Base-by-base conservation (phyloP, 2,797 vertebrate species). In the Aldrovandia affinis region DNA sequence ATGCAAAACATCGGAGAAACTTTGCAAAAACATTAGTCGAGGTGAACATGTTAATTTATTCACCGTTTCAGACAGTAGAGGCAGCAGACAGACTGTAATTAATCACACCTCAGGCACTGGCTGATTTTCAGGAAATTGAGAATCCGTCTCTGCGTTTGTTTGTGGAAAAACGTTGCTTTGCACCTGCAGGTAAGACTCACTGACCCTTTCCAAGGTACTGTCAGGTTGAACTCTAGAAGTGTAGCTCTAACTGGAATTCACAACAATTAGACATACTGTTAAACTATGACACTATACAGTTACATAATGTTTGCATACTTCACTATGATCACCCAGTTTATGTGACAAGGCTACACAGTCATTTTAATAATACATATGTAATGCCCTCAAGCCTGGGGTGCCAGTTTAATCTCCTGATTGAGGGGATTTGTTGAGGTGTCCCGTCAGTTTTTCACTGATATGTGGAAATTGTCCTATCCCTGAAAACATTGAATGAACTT, bases 21-120 rank as follows among this genome's bases (percentile, higher is more conserved):
- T 57, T 15, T 15, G 55, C 15, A 14, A 15, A 57, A 14, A 57
- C 55, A 57, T 57, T 57, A 2, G 55, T 20, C 55, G 9, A 2
- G 18, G 81, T 42, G 44, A 61, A 82, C 47, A 68, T 85, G 83
- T 80, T 84, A 88, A 85, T 89, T 86, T 83, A 87, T 86, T 80
- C 73, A 9, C 78, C 63, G 84, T 85, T 65, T 22, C 47, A 15
- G 61, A 63, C 85, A 86, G 55, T 14, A 85, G 30, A 70, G 77
- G 81, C 81, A 61, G 80, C 55, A 57, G 12, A 57, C 55, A 57
- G 55, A 5, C 47, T 52, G 22, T 50, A 0, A 50, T 22, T 44
- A 47, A 47, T 39, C 44, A 47, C 52, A 33, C 78, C 44, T 50
- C 77, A 7, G 15, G 20, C 75, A 78, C 77, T n/a, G n/a, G 28